phyloP scores from a whole-genome alignment of 1,140 invertebrate genomes.

The Drosophila burlai region DNA sequence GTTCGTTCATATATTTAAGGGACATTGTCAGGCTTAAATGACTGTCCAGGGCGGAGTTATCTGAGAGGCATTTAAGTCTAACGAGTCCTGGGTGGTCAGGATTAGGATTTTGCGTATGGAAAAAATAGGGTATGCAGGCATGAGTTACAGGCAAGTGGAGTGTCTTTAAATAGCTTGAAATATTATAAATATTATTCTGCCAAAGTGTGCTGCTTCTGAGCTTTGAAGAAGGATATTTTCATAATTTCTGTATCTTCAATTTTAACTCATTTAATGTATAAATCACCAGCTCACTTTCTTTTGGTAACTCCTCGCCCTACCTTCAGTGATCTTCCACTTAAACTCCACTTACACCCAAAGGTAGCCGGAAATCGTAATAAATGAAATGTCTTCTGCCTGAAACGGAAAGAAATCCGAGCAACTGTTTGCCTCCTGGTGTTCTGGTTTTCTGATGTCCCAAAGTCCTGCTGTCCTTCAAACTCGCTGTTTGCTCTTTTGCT shows the following conservation, averaged over 20 bases:
- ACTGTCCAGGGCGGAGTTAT: conserved; percentile 23
- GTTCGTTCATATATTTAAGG: conserved; percentile 31
- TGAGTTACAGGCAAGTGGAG: too few relatives aligned
- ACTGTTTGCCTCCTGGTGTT: conserved; percentile 5
- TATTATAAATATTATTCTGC: background rate
- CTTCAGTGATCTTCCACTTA: background rate
- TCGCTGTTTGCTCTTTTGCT: conserved; percentile 39
- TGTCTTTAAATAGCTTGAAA: background rate
- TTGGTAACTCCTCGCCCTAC: background rate
- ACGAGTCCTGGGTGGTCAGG: conserved; percentile 9
- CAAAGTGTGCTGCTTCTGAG: background rate
- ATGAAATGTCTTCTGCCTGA: conserved; percentile 15
- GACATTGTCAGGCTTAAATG: conserved; percentile 44
- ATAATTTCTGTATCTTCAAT: background rate
- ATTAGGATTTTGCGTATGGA: too few relatives aligned
- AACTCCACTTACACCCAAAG: conserved; percentile 3
- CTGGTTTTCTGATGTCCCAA: background rate
- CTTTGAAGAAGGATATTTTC: background rate
- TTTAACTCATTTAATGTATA: too few relatives aligned
- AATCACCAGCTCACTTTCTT: background rate
- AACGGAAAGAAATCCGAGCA: conserved; percentile 26
- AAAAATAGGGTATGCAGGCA: too few relatives aligned
- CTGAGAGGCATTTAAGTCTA: conserved; percentile 18
- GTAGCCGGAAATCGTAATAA: conserved; percentile 29
- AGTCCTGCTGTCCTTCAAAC: background rate